Conservation (phyloP, 2,797 vertebrate species). For the Enteromius treurensis region DNA sequence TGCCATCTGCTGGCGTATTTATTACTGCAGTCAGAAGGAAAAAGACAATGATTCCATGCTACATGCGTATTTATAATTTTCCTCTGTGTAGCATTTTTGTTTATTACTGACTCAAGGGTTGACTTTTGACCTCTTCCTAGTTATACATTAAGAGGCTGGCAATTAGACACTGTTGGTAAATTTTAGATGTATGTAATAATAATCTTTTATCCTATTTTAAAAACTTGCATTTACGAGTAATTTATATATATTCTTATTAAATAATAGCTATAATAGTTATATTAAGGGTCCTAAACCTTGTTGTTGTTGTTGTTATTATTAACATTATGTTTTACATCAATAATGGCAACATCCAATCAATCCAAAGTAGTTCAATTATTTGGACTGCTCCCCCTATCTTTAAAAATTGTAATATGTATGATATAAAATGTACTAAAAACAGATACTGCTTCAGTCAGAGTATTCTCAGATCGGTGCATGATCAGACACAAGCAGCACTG, state of each 20-base stretch:
- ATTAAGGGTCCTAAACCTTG: not conserved
- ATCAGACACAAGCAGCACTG: slow-evolving; percentile 8
- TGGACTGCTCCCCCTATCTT: not conserved
- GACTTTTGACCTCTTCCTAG: not conserved
- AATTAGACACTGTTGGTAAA: not conserved
- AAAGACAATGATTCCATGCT: not conserved
- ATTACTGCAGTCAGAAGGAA: not conserved
- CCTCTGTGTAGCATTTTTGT: not conserved
- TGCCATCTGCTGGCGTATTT: slow-evolving; percentile 36
- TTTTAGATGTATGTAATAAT: not conserved
- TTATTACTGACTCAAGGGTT: not conserved
- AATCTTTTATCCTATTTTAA: not conserved
- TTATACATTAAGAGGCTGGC: not conserved
- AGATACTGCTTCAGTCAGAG: not conserved
- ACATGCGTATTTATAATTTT: not conserved
- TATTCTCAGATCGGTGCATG: not conserved
- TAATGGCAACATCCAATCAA: not conserved
- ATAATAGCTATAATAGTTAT: not conserved
- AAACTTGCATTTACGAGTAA: not conserved
- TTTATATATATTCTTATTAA: not conserved
- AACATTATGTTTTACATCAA: not conserved
- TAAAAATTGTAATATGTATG: not conserved
- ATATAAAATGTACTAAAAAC: not conserved
- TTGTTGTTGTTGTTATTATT: not conserved
- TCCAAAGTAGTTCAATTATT: not conserved